These are phyloP conservation scores for Colius striatus DNA, from an alignment of 2,113 vertebrate species.

Conservation along the genomic window DNA sequence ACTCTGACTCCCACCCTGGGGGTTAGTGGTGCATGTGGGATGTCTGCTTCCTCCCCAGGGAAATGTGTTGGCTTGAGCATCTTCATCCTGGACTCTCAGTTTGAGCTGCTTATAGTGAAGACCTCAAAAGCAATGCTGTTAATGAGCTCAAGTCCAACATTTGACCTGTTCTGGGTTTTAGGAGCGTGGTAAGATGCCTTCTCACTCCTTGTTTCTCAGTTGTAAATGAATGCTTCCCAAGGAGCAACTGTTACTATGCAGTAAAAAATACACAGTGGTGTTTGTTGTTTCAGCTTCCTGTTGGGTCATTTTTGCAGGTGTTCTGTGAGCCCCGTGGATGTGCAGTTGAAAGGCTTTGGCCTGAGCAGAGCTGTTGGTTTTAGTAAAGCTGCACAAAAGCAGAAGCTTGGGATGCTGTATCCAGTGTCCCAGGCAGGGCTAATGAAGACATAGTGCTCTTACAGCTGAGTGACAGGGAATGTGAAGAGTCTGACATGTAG, in stretches of 20 bases:
- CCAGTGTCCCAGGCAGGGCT: background rate
- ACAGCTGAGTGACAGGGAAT: background rate
- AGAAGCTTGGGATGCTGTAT: background rate
- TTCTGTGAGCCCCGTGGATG: background rate
- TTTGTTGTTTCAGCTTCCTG: background rate
- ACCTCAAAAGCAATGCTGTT: background rate
- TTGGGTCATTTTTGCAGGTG: background rate
- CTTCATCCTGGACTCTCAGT: background rate
- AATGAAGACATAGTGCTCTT: background rate
- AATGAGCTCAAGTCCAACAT: background rate
- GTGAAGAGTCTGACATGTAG: background rate
- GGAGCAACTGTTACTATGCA: background rate
- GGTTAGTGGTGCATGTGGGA: background rate
- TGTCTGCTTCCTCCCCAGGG: background rate
- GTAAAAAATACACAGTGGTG: background rate
- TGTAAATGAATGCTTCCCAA: background rate
- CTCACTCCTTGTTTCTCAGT: background rate
- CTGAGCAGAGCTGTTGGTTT: background rate
- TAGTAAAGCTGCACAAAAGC: background rate
- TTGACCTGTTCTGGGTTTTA: background rate
- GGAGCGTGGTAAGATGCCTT: background rate
- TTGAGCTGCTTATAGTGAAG: background rate
- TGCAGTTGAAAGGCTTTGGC: background rate
- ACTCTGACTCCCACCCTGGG: accelerated
- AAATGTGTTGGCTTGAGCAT: background rate